These are phyloP conservation scores for Gymnoscelis rufifasciata DNA, from an alignment of 2,888 invertebrate species.

Conservation along the genomic window DNA sequence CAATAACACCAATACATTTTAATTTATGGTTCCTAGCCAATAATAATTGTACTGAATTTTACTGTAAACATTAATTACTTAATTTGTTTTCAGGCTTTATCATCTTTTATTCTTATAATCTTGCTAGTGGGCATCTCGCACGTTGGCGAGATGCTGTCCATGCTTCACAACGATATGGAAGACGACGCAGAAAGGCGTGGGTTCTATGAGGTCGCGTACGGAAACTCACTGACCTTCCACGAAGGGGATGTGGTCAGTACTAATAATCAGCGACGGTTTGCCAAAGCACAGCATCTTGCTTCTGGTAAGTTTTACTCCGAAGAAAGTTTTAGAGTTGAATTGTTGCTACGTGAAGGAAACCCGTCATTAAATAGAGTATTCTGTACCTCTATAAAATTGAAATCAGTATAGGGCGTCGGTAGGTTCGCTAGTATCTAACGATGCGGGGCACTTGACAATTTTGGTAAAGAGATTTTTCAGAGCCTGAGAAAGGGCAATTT, in stretches of 20 bases:
- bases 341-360: no score
- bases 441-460: no score
- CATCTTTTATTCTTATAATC: slow-evolving; percentile 69
- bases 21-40: no score
- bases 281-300: slow-evolving; percentile 69
- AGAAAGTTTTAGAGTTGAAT: no score
- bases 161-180: slow-evolving; percentile 74
- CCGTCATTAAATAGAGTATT: no score
- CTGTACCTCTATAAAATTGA: no score
- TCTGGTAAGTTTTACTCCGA: slow-evolving; percentile 52
- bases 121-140: slow-evolving; percentile 71
- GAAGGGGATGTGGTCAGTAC: slow-evolving; percentile 65
- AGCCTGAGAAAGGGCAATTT: no score
- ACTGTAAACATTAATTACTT: neutral
- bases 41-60: no score
- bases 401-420: neutral
- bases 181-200: slow-evolving; percentile 70
- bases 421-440: no score
- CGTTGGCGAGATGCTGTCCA: slow-evolving; percentile 68
- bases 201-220: slow-evolving; percentile 56
- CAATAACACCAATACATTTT: neutral
- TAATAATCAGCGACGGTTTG: slow-evolving; percentile 72
- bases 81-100: slow-evolving; percentile 57
- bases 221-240: slow-evolving; percentile 54
- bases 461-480: no score